phyloP scores from a whole-genome alignment of 2,113 vertebrate species.

The Amphiprion percula region DNA sequence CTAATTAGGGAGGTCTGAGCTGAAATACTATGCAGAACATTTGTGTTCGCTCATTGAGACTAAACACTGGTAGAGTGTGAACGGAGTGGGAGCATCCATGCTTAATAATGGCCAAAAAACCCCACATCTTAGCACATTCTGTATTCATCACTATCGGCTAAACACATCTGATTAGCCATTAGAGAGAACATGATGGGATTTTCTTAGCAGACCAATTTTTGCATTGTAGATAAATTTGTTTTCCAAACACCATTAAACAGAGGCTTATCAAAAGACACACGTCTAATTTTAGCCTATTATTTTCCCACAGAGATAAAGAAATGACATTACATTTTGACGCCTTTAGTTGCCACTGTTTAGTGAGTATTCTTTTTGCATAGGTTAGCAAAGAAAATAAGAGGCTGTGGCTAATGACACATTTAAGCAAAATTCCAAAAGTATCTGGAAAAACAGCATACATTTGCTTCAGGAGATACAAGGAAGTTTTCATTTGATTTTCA shows the following conservation, averaged over 20 bases:
- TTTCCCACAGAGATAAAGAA: too few relatives aligned
- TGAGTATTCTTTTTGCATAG: too few relatives aligned
- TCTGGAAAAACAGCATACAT: too few relatives aligned
- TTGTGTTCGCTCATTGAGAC: conserved; percentile 71
- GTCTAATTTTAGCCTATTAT: not conserved
- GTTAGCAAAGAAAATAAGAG: too few relatives aligned
- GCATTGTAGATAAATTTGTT: conserved; percentile 15
- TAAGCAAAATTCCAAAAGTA: too few relatives aligned
- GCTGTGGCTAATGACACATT: too few relatives aligned
- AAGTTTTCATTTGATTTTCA: too few relatives aligned
- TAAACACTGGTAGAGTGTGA: conserved; percentile 41
- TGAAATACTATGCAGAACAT: conserved; percentile 76
- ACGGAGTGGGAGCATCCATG: conserved; percentile 52
- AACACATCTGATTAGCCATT: conserved; percentile 76
- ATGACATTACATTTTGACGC: too few relatives aligned
- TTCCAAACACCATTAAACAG: not conserved
- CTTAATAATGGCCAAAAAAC: conserved; percentile 77
- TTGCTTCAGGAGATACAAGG: too few relatives aligned
- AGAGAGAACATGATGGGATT: conserved; percentile 2
- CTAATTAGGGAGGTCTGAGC: conserved; percentile 87
- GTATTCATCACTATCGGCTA: conserved; percentile 65
- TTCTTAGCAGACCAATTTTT: not conserved
- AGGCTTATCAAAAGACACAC: conserved; percentile 7
- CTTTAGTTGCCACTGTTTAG: too few relatives aligned
- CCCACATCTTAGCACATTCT: conserved; percentile 52